A percentile compares a stretch with the other conserved stretches of the same genome.
phyloP scores from a whole-genome alignment of 2,113 vertebrate species.

The Synchiropus splendidus region DNA sequence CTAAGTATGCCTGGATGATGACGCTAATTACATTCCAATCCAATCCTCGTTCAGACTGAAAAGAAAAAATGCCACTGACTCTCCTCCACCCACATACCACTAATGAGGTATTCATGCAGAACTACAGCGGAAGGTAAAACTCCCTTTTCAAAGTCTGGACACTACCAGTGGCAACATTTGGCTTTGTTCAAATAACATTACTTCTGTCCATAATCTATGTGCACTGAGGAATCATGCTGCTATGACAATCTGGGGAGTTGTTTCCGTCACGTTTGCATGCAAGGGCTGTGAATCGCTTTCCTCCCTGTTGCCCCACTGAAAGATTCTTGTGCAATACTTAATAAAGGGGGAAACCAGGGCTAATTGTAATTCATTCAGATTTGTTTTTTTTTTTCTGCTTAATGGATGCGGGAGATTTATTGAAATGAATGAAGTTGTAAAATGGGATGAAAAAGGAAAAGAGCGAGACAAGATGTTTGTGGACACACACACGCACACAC shows the following conservation, averaged over 20 bases:
- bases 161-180: too few relatives aligned
- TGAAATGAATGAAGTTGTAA: conserved; percentile 46
- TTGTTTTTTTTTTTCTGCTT: conserved; percentile 45
- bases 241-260: too few relatives aligned
- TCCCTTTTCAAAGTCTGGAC: conserved; percentile 10
- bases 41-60: conserved; percentile 41
- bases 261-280: too few relatives aligned
- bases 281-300: neutral
- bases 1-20: conserved; percentile 27
- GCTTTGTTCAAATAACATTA: too few relatives aligned
- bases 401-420: conserved; percentile 28
- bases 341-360: conserved; percentile 41
- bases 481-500: too few relatives aligned
- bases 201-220: too few relatives aligned
- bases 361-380: conserved; percentile 54
- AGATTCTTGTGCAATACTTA: too few relatives aligned
- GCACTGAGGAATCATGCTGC: too few relatives aligned
- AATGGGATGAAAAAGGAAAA: too few relatives aligned
- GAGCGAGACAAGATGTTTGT: too few relatives aligned
- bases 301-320: too few relatives aligned
- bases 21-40: conserved; percentile 48
- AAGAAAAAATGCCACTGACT: conserved; percentile 15
- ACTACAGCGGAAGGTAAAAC: conserved; percentile 19
- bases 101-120: conserved; percentile 27
- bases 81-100: conserved; percentile 16